Conservation (phyloP, 1,140 invertebrate genomes). For the Leguminivora glycinivorella region DNA sequence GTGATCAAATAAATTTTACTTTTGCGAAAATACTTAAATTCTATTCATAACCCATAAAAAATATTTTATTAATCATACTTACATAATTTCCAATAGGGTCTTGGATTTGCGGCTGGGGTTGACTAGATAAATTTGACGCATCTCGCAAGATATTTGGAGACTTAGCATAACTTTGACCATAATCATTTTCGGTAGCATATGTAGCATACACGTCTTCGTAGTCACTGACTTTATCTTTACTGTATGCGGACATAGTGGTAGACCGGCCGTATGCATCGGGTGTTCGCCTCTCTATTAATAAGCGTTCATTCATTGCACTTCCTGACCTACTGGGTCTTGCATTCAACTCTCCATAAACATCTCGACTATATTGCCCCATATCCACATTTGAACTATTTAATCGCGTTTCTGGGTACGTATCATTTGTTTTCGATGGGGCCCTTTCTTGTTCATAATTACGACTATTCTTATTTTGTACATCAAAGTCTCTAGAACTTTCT, state of each 20-base stretch:
- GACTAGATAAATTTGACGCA: slow-evolving; percentile 56
- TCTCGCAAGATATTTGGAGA: slow-evolving; percentile 63
- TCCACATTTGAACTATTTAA: slow-evolving; percentile 46
- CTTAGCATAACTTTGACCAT: slow-evolving; percentile 55
- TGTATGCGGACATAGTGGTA: slow-evolving; percentile 71
- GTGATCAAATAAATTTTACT: neutral
- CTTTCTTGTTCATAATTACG: slow-evolving; percentile 38
- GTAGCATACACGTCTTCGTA: slow-evolving; percentile 89
- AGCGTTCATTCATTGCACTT: slow-evolving; percentile 61
- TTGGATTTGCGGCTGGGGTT: slow-evolving; percentile 49
- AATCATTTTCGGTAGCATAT: slow-evolving; percentile 55
- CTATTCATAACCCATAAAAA: neutral
- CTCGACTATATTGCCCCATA: slow-evolving; percentile 48
- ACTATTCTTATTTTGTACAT: slow-evolving; percentile 40
- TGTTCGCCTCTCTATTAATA: slow-evolving; percentile 84
- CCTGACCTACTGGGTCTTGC: slow-evolving; percentile 42
- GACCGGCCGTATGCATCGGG: slow-evolving; percentile 90
- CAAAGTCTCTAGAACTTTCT: slow-evolving; percentile 42
- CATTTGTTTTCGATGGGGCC: slow-evolving; percentile 43
- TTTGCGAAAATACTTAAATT: neutral
- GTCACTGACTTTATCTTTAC: slow-evolving; percentile 80
- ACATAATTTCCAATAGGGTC: slow-evolving; percentile 52
- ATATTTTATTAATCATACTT: slow-evolving; percentile 40
- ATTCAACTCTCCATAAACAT: slow-evolving; percentile 66
- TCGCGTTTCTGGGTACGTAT: slow-evolving; percentile 51